These are phyloP conservation scores for Oncorhynchus mykiss DNA, from an alignment of 2,113 vertebrate species.

Conservation along the genomic window DNA sequence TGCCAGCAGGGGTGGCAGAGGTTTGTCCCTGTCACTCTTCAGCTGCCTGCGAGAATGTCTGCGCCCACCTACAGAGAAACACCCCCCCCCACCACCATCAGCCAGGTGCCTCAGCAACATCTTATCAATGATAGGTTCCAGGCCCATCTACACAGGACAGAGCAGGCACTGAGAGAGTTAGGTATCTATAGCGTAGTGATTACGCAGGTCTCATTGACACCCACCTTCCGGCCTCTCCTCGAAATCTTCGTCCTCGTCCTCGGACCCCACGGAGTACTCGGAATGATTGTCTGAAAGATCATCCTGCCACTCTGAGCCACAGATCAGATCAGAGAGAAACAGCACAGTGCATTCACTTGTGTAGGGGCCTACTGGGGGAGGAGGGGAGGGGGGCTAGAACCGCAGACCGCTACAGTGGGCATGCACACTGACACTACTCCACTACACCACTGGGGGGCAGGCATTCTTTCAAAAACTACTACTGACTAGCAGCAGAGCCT, in stretches of 20 bases:
- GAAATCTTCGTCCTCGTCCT: conserved; percentile 98
- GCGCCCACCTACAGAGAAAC: conserved; percentile 78
- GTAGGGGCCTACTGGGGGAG: conserved; percentile 62
- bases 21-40: conserved; percentile 93
- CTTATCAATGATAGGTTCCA: background rate
- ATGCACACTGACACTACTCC: conserved; percentile 28
- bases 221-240: conserved; percentile 95
- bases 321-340: conserved; percentile 72
- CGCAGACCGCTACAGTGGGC: conserved; percentile 56
- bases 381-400: conserved; percentile 59
- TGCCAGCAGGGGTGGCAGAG: conserved; percentile 91
- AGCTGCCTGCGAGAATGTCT: conserved; percentile 92
- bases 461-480: no score
- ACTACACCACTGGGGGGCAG: no score
- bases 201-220: conserved; percentile 17
- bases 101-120: background rate
- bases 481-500: conserved; percentile 11
- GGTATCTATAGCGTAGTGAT: background rate
- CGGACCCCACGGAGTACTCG: conserved; percentile 96
- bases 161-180: background rate
- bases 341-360: conserved; percentile 69
- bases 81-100: conserved; percentile 12
- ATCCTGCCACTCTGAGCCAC: conserved; percentile 93
- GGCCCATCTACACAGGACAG: background rate
- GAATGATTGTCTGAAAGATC: conserved; percentile 99